Conservation (phyloP, 2,113 vertebrate species). For the Uropsilus gracilis region DNA sequence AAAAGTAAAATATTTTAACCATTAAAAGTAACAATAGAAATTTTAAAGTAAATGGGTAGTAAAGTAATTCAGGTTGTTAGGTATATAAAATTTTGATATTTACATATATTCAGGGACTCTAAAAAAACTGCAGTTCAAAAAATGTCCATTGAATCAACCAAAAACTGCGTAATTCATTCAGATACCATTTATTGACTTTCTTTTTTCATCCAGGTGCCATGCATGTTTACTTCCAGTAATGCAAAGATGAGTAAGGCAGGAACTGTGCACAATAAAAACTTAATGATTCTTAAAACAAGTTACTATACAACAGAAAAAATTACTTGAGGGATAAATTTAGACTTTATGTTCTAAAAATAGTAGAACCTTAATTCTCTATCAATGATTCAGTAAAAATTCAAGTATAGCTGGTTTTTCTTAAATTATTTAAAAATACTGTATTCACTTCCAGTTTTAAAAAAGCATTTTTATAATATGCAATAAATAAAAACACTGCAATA, state of each 20-base stretch:
- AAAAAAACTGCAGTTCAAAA: constrained; percentile 48
- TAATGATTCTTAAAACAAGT: constrained; percentile 44
- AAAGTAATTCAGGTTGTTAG: constrained; percentile 21
- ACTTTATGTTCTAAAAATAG: not conserved
- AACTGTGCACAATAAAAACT: constrained; percentile 9
- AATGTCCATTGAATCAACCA: not conserved
- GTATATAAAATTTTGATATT: not conserved
- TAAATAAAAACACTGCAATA: not conserved
- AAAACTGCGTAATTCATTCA: not conserved
- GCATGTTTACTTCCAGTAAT: not conserved
- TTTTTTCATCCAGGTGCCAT: not conserved
- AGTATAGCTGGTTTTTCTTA: not conserved
- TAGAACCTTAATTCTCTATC: constrained; percentile 14
- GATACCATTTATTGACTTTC: not conserved
- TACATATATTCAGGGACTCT: not conserved
- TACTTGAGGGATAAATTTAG: constrained; percentile 40
- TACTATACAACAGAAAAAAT: constrained; percentile 40
- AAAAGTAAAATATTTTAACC: too few relatives aligned
- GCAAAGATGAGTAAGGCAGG: constrained; percentile 28
- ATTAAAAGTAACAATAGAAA: constrained; percentile 23
- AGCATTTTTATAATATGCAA: not conserved
- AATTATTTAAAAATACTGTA: constrained; percentile 6
- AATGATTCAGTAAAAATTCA: constrained; percentile 35
- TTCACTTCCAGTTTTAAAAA: not conserved
- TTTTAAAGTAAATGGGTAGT: constrained; percentile 25